These are phyloP conservation scores for Diarsia rubi DNA, from an alignment of 2,888 invertebrate genomes.

Conservation along the genomic window DNA sequence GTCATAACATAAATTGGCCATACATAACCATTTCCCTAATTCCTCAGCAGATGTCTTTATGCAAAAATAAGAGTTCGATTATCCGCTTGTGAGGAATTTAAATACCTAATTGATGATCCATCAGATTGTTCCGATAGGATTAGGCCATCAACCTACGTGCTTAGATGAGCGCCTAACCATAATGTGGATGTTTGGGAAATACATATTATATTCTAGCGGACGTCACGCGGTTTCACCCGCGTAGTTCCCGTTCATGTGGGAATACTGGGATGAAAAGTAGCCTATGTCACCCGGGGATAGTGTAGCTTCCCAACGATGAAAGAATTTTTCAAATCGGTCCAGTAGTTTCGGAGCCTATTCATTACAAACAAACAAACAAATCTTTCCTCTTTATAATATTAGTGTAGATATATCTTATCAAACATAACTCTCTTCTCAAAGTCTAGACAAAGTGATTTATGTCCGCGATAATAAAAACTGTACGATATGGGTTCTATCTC, in stretches of 20 bases:
- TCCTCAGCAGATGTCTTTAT: not conserved
- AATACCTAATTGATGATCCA: slow-evolving; percentile 24
- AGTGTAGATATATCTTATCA: not conserved
- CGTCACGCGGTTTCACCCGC: no score
- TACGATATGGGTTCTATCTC: not conserved
- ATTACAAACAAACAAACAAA: no score
- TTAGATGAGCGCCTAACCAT: not conserved
- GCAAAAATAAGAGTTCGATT: not conserved
- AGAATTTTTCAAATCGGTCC: no score
- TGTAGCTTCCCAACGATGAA: no score
- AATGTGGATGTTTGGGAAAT: not conserved
- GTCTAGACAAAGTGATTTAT: not conserved
- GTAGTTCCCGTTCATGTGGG: no score
- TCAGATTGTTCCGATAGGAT: slow-evolving; percentile 24
- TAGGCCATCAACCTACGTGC: not conserved
- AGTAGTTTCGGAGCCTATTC: no score
- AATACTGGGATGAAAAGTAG: no score
- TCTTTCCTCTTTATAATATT: no score
- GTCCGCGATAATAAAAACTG: not conserved
- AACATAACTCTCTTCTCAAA: not conserved
- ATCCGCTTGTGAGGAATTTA: slow-evolving; percentile 10
- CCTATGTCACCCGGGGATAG: no score
- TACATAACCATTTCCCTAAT: not conserved
- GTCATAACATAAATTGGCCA: not conserved
- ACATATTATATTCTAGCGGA: no score